phyloP scores from a whole-genome alignment of 2,113 vertebrate species.

The Pionites leucogaster region DNA sequence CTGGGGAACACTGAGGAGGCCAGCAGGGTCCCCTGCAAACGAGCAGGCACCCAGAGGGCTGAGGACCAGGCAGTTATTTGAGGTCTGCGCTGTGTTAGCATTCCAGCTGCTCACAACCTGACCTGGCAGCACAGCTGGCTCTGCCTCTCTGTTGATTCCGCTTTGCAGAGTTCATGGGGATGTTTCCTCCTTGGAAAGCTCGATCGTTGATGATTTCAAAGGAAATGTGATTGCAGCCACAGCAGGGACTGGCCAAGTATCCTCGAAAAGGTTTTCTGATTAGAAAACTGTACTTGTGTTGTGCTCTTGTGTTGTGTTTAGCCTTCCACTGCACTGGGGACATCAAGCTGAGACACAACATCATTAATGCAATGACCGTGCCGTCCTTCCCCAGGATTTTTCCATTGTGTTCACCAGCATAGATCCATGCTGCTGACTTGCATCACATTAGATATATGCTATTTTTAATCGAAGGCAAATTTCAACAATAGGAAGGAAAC shows the following conservation, averaged over 20 bases:
- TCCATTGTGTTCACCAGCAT: background rate
- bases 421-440: background rate
- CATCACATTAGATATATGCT: background rate
- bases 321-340: background rate
- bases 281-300: background rate
- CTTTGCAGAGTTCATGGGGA: background rate
- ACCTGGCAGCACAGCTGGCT: background rate
- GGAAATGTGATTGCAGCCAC: background rate
- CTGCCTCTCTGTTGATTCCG: background rate
- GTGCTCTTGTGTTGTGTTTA: background rate
- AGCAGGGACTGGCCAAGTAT: background rate
- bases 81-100: background rate
- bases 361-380: background rate
- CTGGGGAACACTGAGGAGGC: background rate
- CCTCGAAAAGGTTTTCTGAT: conserved; percentile 9
- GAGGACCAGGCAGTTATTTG: background rate
- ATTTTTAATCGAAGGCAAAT: background rate
- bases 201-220: background rate
- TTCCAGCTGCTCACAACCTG: background rate
- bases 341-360: background rate
- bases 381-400: background rate
- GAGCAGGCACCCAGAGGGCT: background rate
- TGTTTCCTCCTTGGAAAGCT: background rate
- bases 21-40: rapidly evolving
- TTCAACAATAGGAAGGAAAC: background rate